phyloP scores from a whole-genome alignment of 2,888 invertebrate species.

The Cordilura impudica region DNA sequence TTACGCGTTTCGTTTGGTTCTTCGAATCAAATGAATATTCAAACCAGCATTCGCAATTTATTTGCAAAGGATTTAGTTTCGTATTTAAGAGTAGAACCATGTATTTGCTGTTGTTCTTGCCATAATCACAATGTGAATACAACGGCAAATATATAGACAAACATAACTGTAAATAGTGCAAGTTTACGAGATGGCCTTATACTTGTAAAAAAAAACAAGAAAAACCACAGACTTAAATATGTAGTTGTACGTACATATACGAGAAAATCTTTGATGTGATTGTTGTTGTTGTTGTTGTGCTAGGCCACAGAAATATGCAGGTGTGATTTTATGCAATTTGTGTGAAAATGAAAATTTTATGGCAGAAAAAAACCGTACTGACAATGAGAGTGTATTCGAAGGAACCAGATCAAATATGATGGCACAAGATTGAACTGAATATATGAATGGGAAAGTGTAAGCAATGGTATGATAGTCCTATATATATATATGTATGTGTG shows the following conservation, averaged over 20 bases:
- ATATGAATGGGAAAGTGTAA: neutral
- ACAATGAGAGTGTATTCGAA: neutral
- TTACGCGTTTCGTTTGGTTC: too few species aligned
- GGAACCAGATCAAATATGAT: constrained; percentile 33
- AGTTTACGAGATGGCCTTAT: constrained; percentile 44
- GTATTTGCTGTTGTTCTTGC: constrained; percentile 18
- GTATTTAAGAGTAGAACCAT: constrained; percentile 37
- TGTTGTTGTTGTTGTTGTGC: constrained; percentile 25
- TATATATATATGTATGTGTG: neutral
- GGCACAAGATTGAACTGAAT: constrained; percentile 36
- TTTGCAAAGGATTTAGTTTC: constrained; percentile 55
- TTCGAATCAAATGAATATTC: too few species aligned
- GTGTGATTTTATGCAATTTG: constrained; percentile 76
- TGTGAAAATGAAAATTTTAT: constrained; percentile 14
- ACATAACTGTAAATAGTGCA: constrained; percentile 42
- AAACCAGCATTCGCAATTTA: too few species aligned
- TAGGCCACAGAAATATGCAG: constrained; percentile 63
- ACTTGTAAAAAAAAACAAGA: neutral
- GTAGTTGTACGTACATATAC: neutral
- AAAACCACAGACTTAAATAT: constrained; percentile 6
- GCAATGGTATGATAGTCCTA: constrained; percentile 1
- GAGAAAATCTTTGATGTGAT: neutral
- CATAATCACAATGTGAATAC: constrained; percentile 41
- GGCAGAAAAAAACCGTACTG: neutral
- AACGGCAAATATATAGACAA: constrained; percentile 6